Percentiles rank a stretch among this genome's conserved stretches.
phyloP scores from a whole-genome alignment of 2,113 vertebrate species.

The Bubalus kerabau region DNA sequence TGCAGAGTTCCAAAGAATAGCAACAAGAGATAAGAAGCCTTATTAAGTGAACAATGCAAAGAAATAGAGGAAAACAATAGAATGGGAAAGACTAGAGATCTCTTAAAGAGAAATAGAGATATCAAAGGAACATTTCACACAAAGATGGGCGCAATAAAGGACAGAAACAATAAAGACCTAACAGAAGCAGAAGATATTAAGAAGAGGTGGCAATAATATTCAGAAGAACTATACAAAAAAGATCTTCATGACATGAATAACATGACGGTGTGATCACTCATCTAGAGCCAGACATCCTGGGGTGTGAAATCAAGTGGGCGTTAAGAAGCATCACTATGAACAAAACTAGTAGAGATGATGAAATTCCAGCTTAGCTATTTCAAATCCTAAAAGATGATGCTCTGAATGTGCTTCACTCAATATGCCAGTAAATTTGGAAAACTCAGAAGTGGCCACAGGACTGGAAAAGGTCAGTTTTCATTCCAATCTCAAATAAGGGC shows the following conservation, averaged over 20 bases:
- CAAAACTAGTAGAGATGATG: background rate
- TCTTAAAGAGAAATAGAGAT: background rate
- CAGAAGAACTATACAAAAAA: background rate
- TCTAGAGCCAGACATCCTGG: background rate
- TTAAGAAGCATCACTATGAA: background rate
- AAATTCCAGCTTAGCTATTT: background rate
- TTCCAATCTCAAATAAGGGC: background rate
- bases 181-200: background rate
- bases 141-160: background rate
- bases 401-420: background rate
- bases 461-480: background rate
- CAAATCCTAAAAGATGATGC: background rate
- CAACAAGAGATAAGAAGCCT: background rate
- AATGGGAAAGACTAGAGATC: background rate
- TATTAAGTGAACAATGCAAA: background rate
- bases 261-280: background rate
- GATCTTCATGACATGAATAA: background rate
- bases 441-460: background rate
- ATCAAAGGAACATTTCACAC: background rate
- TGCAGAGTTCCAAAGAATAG: background rate
- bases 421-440: background rate
- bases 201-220: background rate
- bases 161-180: background rate
- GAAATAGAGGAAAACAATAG: background rate
- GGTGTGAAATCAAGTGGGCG: background rate